phyloP scores from a whole-genome alignment of 2,113 vertebrate species.

The Lipophrys pholis region DNA sequence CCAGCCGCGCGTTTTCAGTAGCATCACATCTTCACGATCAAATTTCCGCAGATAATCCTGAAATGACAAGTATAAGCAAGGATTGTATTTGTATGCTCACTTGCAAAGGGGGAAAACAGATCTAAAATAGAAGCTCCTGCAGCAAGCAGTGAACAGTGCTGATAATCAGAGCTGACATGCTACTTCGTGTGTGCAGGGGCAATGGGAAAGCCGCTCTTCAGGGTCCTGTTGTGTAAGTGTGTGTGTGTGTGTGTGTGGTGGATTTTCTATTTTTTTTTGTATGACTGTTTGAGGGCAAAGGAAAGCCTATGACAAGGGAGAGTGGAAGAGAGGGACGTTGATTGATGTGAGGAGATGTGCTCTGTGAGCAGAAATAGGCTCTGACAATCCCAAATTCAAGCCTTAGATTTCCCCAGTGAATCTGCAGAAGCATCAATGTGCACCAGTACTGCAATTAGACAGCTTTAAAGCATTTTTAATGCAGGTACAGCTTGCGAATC shows the following conservation, averaged over 20 bases:
- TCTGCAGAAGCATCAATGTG: constrained; percentile 10
- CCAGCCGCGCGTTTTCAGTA: constrained; percentile 1
- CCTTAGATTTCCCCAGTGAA: constrained; percentile 25
- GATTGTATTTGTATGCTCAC: constrained; percentile 35
- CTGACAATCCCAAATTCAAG: constrained; percentile 40
- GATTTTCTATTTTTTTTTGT: constrained; percentile 16
- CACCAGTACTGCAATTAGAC: constrained; percentile 5
- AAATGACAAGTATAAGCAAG: constrained; percentile 36
- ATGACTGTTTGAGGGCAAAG: constrained; percentile 46
- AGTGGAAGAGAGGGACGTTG: constrained; percentile 1
- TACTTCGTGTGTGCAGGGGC: constrained; percentile 61
- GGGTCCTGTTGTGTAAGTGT: constrained; percentile 48
- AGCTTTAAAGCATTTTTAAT: neutral
- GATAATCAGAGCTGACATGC: constrained; percentile 74
- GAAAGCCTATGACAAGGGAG: constrained; percentile 38
- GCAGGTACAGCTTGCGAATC: neutral
- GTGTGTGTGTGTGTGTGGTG: constrained; percentile 18
- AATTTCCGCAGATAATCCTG: constrained; percentile 10
- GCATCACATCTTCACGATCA: constrained; percentile 10
- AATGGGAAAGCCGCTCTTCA: constrained; percentile 72
- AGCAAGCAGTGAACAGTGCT: constrained; percentile 56
- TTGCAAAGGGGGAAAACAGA: constrained; percentile 44
- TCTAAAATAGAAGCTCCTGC: constrained; percentile 78
- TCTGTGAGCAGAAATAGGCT: constrained; percentile 46
- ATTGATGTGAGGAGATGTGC: constrained; percentile 67